These are phyloP conservation scores for Crotalus viridis DNA, from an alignment of 2,113 vertebrate genomes.

Conservation along the genomic window DNA sequence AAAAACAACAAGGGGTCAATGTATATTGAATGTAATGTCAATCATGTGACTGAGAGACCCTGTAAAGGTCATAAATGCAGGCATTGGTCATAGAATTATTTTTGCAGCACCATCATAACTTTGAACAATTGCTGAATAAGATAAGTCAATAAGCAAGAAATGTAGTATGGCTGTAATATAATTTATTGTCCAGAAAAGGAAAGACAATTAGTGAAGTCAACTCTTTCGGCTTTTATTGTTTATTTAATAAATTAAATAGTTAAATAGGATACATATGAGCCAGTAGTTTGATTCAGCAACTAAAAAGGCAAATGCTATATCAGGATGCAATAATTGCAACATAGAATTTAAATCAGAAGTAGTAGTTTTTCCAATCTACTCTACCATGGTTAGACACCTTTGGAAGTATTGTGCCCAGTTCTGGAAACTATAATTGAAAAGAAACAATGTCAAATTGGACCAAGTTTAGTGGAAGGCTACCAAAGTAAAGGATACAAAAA, in stretches of 20 bases:
- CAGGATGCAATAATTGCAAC: not conserved
- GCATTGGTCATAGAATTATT: not conserved
- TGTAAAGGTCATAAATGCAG: not conserved
- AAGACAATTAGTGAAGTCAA: not conserved
- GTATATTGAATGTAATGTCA: not conserved
- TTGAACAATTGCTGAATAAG: not conserved
- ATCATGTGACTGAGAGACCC: not conserved
- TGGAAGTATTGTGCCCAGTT: not conserved
- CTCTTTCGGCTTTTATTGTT: not conserved
- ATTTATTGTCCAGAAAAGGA: not conserved
- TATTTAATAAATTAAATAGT: not conserved
- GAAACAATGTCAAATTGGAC: not conserved
- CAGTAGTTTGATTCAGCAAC: not conserved
- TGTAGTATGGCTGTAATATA: not conserved
- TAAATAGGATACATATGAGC: not conserved
- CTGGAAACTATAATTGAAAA: not conserved
- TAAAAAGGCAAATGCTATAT: not conserved
- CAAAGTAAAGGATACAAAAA: not conserved
- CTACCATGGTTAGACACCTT: not conserved
- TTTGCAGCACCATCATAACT: not conserved
- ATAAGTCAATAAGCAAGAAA: not conserved
- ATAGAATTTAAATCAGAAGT: not conserved
- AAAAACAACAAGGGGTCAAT: not conserved
- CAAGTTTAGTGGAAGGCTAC: not conserved
- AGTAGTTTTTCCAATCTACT: not conserved